Evolutionary conservation across 1,140 invertebrate species (phyloP), one percentile per base, ranked within the genome.

Genomic region (Gonatopus flavifemur): DNA sequence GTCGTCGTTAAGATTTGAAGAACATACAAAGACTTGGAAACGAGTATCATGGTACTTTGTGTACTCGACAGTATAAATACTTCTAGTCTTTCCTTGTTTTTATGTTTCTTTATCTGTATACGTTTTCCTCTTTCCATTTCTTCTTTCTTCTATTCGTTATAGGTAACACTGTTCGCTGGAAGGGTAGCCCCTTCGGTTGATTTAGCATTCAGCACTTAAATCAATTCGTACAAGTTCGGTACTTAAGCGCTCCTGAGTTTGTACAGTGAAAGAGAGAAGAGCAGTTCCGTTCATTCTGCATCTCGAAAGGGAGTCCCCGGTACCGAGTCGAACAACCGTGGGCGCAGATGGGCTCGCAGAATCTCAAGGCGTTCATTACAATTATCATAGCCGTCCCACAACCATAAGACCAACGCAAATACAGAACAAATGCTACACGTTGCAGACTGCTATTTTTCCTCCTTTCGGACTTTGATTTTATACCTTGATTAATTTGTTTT

Each of bases 171-270:
- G 18, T 28, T 36, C 18, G 32, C 36, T 38, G 43, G 58, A 52
- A 51, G 57, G 57, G 46, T 60, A 49, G 57, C 52, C 38, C 58
- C 58, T 70, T 72, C 57, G 67, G 67, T 75, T 76, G 73, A 77
- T 77, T 77, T 77, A 77, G 70, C 70, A 77, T 77, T 77, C 74
- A 75, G 72, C 73, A 70, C 70, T 76, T 77, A 76, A 77, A 77
- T 77, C 75, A 77, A 77, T 76, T 76, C 72, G 68, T 67, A 74
- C 74, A 76, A 77, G 72, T 77, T 77, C 66, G 66, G 72, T 76
- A 73, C 72, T 76, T 76, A 77, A 72, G 70, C 70, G 72, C 67
- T 74, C 69, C 59, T 59, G 70, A 69, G 67, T 74, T 69, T 67
- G 59, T 62, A 60, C 59, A 59, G 65, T n/a, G n/a, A n/a, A n/a